Conservation (phyloP, 2,888 invertebrate genomes). For the Parasteatoda lunata region DNA sequence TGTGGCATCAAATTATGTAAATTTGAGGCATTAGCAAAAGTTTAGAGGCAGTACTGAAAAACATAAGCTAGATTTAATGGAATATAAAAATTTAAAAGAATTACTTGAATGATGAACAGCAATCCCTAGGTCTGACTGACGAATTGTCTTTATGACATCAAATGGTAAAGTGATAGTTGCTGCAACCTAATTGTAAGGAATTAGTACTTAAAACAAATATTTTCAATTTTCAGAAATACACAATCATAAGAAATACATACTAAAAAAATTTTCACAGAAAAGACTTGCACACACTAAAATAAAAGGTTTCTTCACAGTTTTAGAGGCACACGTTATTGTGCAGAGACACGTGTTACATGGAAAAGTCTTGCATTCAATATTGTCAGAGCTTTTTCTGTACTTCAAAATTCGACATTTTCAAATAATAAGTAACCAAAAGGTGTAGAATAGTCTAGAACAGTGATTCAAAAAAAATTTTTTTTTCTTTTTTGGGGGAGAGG, state of each 20-base stretch:
- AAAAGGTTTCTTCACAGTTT: not conserved
- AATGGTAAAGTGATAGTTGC: conserved; percentile 94
- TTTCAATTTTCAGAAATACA: not conserved
- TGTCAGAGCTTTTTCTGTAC: not conserved
- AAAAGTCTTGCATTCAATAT: not conserved
- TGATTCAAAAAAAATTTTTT: too few relatives aligned
- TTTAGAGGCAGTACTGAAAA: too few relatives aligned
- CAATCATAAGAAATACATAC: not conserved
- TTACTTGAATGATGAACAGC: not conserved
- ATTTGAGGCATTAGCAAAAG: too few relatives aligned
- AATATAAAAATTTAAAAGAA: not conserved
- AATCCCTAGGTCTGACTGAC: conserved; percentile 93
- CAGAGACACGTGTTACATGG: not conserved
- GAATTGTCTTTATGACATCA: conserved; percentile 98
- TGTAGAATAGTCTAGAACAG: too few relatives aligned
- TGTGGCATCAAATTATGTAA: too few relatives aligned
- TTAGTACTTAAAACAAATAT: not conserved
- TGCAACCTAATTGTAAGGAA: conserved; percentile 81
- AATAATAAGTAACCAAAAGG: too few relatives aligned
- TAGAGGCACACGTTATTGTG: not conserved
- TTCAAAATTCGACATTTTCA: too few relatives aligned
- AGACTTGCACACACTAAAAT: not conserved
- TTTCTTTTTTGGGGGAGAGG: too few relatives aligned
- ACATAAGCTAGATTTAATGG: not conserved
- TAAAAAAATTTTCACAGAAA: not conserved